Base-by-base conservation (phyloP, 2,113 vertebrate species). In the Stigmatopora nigra region DNA sequence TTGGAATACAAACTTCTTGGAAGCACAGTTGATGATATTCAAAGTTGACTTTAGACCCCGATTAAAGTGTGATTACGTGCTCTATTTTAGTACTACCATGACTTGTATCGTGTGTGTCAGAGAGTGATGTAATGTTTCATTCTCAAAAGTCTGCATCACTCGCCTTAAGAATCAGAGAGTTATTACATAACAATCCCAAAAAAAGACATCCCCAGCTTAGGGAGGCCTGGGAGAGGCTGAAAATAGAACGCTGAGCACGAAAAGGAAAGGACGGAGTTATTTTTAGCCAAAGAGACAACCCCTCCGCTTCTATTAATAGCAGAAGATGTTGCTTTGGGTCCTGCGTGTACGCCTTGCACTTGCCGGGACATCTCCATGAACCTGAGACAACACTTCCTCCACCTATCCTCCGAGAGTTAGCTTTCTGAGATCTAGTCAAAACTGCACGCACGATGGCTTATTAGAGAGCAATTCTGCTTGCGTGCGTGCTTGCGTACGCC, bases 141-240 rank as follows among this genome's bases (percentile, higher is more conserved):
- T 63, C 36, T 70, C 48, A 15, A 44, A 41, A 66, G 15, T 67
- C 57, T 31, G 25, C 66, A 58, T 61, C 63, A 61, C 65, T 55
- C 41, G 72, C 70, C 65, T 65, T 53, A 7, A 55, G 61, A 73
- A 73, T 22, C 22, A n/a, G 64, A 12, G n/a, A 13, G 38, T 70
- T 56, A 57, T 86, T 82, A 84, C 13, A 31, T 85, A 85, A 88
- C 35, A 44, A 65, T 70, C 76, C 70, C 79, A 84, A 61, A 82
- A 84, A 49, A 78, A 84, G 71, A 70, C 61, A 46, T 13, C 20
- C 60, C 38, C 56, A 67, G 70, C 71, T 68, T 62, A 75, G 79
- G 68, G 75, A 77, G 69, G 76, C 75, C 71, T 68, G 31, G 6
- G 69, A 69, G 9, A 6, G 61, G 5, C 59, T 82, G 86, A 85